Evolutionary conservation across 2,797 vertebrate species (phyloP).

Genomic region (Allenopithecus nigroviridis): DNA sequence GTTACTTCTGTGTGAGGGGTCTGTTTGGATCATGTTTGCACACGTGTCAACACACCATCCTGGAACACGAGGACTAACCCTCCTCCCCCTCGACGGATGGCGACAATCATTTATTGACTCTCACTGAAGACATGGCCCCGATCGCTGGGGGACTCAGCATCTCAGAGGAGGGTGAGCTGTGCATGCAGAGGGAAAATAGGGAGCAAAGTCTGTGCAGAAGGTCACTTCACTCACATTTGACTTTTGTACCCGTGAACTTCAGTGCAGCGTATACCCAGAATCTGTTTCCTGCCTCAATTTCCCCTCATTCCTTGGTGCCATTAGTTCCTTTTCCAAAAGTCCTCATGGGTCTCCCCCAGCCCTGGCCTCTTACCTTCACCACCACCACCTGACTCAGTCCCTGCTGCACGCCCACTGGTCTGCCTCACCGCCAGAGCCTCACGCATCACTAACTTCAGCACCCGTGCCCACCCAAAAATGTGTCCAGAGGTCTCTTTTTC

Average conservation of each 20-base stretch:
- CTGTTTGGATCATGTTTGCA: fast-evolving
- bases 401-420: fast-evolving
- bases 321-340: no score
- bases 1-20: fast-evolving
- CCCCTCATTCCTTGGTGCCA: neutral
- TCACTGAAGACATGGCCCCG: fast-evolving
- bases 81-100: fast-evolving
- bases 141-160: fast-evolving
- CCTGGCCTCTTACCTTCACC: neutral
- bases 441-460: fast-evolving
- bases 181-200: fast-evolving
- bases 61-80: fast-evolving
- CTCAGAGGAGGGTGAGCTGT: fast-evolving
- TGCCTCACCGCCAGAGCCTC: fast-evolving
- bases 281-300: neutral
- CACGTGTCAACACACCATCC: fast-evolving
- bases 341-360: fast-evolving
- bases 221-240: fast-evolving
- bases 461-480: fast-evolving
- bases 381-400: fast-evolving
- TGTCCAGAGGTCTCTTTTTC: neutral
- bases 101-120: fast-evolving
- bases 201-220: neutral
- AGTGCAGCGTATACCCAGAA: fast-evolving
- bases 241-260: fast-evolving